Percentiles rank a stretch among this genome's conserved stretches.
Evolutionary conservation across 2,113 vertebrate species (phyloP).

Genomic region (Colossoma macropomum): DNA sequence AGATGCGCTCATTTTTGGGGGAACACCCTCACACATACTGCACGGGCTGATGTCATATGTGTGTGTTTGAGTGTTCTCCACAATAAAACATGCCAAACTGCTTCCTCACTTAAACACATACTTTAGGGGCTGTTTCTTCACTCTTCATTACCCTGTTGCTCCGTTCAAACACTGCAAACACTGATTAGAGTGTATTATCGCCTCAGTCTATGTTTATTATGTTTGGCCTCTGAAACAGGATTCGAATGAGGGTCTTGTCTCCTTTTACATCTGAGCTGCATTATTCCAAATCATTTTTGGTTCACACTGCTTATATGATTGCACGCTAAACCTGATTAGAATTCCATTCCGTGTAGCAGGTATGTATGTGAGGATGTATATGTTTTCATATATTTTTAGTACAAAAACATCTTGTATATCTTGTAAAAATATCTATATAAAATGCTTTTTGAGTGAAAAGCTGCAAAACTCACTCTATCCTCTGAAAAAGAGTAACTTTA

Average conservation of each 20-base stretch:
- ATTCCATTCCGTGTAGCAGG: background rate
- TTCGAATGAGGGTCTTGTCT: background rate
- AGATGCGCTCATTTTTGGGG: slow-evolving; percentile 18
- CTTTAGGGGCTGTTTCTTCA: background rate
- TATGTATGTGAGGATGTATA: background rate
- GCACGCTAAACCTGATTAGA: background rate
- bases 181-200: background rate
- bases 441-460: no score
- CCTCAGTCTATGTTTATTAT: background rate
- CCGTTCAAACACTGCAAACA: no score
- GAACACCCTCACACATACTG: slow-evolving; percentile 19
- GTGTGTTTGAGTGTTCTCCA: slow-evolving; percentile 28
- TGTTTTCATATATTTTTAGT: no score
- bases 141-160: background rate
- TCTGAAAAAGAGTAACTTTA: no score
- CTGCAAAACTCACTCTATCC: no score
- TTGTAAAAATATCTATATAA: no score
- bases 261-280: background rate
- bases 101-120: background rate
- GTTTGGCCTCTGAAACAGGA: background rate
- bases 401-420: no score
- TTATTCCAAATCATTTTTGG: background rate
- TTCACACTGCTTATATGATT: background rate
- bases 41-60: slow-evolving; percentile 9
- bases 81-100: background rate